Percentiles rank a stretch among this genome's conserved stretches.
These are phyloP conservation scores for Muscicapa comitata DNA, from an alignment of 2,797 vertebrate species.

Conservation along the genomic window DNA sequence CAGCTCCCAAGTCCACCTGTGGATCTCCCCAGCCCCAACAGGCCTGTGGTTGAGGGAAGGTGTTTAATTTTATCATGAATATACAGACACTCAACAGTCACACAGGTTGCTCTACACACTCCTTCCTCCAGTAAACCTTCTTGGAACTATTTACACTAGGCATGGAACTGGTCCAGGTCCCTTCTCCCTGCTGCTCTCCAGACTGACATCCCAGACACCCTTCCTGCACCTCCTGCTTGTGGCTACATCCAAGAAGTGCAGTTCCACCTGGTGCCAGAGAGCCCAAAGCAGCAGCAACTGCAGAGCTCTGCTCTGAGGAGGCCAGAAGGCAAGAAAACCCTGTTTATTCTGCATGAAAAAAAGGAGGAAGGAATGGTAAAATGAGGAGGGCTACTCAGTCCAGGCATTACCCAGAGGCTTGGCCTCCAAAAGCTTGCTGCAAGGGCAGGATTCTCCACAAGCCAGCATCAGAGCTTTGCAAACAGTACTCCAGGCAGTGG, in stretches of 20 bases:
- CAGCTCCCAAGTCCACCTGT: neutral
- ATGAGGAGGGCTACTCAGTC: neutral
- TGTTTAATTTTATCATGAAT: neutral
- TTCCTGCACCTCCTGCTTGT: neutral
- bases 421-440: neutral
- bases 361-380: neutral
- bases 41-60: neutral
- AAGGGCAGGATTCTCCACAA: neutral
- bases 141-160: neutral
- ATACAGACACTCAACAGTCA: neutral
- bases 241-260: neutral
- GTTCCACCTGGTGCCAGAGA: neutral
- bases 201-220: neutral
- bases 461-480: neutral
- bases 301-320: neutral
- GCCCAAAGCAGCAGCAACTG: neutral
- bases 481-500: neutral
- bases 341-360: neutral
- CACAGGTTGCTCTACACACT: neutral
- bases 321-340: neutral
- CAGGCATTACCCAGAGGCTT: neutral
- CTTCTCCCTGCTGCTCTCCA: neutral
- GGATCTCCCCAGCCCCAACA: neutral
- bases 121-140: neutral
- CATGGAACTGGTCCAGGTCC: neutral